A percentile compares a stretch with the other conserved stretches of the same genome.
Evolutionary conservation across 2,888 invertebrate genomes (phyloP).

Genomic region (Heliconius erato): DNA sequence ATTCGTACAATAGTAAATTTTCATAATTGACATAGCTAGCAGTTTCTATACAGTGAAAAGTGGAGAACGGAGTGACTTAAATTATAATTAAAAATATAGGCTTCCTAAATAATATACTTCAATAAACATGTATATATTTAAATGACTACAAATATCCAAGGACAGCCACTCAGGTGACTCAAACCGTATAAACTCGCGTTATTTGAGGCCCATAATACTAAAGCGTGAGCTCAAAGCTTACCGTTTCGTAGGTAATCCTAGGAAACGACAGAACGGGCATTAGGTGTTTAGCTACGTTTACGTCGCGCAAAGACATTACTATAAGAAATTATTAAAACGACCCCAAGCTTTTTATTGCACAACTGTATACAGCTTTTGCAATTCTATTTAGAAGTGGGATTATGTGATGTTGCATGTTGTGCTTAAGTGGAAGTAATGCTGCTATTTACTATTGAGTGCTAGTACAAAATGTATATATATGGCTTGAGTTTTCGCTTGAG

Average conservation of each 20-base stretch:
- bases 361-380: conserved; percentile 50
- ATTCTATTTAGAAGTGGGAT: conserved; percentile 48
- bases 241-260: conserved; percentile 54
- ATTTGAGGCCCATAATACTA: conserved; percentile 56
- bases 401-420: conserved; percentile 46
- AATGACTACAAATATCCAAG: conserved; percentile 29
- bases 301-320: conserved; percentile 51
- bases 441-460: conserved; percentile 42
- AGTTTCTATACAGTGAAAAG: background rate
- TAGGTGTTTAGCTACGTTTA: conserved; percentile 49
- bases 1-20: no score
- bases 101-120: background rate
- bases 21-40: no score
- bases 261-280: conserved; percentile 52
- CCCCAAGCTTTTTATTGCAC: conserved; percentile 47
- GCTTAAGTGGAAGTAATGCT: conserved; percentile 42
- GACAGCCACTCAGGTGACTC: conserved; percentile 47
- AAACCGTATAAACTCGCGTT: conserved; percentile 51
- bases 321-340: conserved; percentile 53
- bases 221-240: conserved; percentile 53
- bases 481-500: conserved; percentile 7
- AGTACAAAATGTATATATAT: background rate
- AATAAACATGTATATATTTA: conserved; percentile 3
- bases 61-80: background rate
- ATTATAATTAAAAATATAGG: background rate